Percentiles rank a stretch among this genome's conserved stretches.
phyloP scores from a whole-genome alignment of 2,888 invertebrate species.

The Phlogophora meticulosa region DNA sequence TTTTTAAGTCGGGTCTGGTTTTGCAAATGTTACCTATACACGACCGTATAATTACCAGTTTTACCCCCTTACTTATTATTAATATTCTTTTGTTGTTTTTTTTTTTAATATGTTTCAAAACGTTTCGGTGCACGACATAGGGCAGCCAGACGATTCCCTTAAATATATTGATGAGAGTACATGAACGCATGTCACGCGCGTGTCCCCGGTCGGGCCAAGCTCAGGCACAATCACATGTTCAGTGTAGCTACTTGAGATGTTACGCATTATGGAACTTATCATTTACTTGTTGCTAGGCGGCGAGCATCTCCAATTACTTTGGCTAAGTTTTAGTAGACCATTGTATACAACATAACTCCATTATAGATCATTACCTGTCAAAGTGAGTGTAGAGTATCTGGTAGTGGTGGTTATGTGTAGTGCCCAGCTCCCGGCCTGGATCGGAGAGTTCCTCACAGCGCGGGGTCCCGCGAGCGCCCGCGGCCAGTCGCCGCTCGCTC shows the following conservation, averaged over 20 bases:
- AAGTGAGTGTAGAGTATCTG: not conserved
- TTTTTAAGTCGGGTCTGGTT: not conserved
- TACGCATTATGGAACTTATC: not conserved
- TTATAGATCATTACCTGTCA: not conserved
- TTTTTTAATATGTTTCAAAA: too few species aligned
- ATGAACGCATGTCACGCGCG: too few species aligned
- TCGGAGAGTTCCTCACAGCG: conserved; percentile 13
- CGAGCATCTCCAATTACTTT: not conserved
- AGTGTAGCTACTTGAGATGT: not conserved
- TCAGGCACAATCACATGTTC: not conserved
- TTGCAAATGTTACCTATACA: too few species aligned
- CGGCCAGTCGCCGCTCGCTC: conserved; percentile 55
- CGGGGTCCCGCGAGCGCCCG: conserved; percentile 35
- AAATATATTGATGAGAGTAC: not conserved
- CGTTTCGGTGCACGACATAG: not conserved
- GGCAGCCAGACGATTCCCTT: not conserved
- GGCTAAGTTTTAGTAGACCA: too few species aligned
- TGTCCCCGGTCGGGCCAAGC: not conserved
- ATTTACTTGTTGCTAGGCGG: not conserved
- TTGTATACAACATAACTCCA: not conserved
- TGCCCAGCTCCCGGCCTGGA: conserved; percentile 43
- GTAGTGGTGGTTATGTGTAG: too few species aligned
- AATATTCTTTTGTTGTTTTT: too few species aligned
- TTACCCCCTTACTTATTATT: too few species aligned
- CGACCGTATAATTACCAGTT: too few species aligned